These are phyloP conservation scores for Himalopsyche tibetana DNA, from an alignment of 2,888 invertebrate genomes.

Conservation along the genomic window DNA sequence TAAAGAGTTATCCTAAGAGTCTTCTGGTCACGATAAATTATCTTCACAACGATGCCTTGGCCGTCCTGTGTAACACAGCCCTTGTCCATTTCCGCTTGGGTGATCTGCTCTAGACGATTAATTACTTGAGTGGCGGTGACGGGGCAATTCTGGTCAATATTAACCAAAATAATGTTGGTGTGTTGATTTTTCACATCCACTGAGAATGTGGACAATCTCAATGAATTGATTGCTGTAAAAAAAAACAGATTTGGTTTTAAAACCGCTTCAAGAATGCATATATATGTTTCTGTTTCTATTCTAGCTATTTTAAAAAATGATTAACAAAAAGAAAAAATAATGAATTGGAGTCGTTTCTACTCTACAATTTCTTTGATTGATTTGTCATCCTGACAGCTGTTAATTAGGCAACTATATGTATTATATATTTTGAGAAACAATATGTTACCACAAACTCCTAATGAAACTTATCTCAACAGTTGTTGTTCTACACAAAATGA, in stretches of 20 bases:
- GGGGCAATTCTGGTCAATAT: conserved; percentile 75
- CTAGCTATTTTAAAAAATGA: background rate
- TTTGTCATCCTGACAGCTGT: background rate
- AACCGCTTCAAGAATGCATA: background rate
- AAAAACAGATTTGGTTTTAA: conserved; percentile 50
- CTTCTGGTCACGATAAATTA: conserved; percentile 77
- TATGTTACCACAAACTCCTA: too few relatives aligned
- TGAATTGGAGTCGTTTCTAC: background rate
- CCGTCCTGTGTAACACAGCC: conserved; percentile 72
- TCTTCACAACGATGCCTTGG: conserved; percentile 77
- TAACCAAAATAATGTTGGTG: conserved; percentile 86
- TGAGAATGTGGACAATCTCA: conserved; percentile 78
- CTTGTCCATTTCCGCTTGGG: conserved; percentile 74
- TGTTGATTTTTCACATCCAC: conserved; percentile 81
- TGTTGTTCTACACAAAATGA: too few relatives aligned
- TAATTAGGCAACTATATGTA: too few relatives aligned
- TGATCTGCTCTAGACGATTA: conserved; percentile 73
- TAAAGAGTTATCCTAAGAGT: conserved; percentile 84
- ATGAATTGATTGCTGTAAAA: conserved; percentile 77
- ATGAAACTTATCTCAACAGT: too few relatives aligned
- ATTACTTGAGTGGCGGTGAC: conserved; percentile 78
- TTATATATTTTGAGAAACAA: too few relatives aligned
- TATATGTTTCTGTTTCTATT: background rate
- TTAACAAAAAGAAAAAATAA: background rate
- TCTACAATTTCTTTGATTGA: background rate